These are phyloP conservation scores for Pemphigus obesinymphae DNA, from an alignment of 1,140 invertebrate species.

Conservation along the genomic window DNA sequence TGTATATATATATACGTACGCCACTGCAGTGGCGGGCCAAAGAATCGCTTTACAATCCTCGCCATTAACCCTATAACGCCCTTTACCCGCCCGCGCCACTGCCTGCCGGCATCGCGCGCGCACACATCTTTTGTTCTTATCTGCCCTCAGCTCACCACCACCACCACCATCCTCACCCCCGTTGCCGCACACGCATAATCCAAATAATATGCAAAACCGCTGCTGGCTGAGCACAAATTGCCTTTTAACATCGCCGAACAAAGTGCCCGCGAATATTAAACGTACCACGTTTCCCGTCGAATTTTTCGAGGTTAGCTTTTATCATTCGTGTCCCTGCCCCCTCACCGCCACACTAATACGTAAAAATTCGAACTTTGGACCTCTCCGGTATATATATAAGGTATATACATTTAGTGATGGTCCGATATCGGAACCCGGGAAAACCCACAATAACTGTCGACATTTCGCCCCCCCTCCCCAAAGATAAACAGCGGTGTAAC, in stretches of 20 bases:
- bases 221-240: neutral
- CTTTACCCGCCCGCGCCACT: neutral
- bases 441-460: too few species aligned
- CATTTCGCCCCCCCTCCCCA: too few species aligned
- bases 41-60: constrained; percentile 41
- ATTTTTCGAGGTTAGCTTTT: neutral
- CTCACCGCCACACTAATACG: too few species aligned
- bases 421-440: too few species aligned
- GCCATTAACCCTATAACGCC: constrained; percentile 34
- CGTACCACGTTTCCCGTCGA: neutral
- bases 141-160: neutral
- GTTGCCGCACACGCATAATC: neutral
- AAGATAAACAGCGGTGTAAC: too few species aligned
- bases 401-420: too few species aligned
- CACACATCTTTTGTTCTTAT: constrained; percentile 35
- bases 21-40: neutral
- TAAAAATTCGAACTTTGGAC: too few species aligned
- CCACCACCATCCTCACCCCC: neutral
- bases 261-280: neutral
- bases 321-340: too few species aligned
- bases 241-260: neutral
- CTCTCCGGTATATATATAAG: too few species aligned
- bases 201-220: constrained; percentile 28
- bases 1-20: too few species aligned
- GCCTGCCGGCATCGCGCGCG: neutral